Evolutionary conservation across 2,113 vertebrate species (phyloP).

Genomic region (Glareola pratincola): DNA sequence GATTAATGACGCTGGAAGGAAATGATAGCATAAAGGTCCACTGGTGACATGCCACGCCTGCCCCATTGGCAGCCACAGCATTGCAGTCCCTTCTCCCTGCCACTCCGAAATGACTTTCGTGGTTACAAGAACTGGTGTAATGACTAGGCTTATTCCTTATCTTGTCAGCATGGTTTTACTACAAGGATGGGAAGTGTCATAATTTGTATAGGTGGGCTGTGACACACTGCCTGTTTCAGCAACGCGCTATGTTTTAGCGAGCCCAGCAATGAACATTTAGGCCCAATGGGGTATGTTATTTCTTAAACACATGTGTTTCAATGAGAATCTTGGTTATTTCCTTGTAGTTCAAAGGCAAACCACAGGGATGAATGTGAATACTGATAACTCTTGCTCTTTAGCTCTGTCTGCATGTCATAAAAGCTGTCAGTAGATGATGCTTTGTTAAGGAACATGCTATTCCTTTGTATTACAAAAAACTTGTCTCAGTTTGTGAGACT

Average conservation of each 20-base stretch:
- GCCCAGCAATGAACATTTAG: not conserved
- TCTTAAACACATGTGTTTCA: not conserved
- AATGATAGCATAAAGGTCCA: constrained; percentile 9
- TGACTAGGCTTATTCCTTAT: not conserved
- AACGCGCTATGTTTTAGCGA: not conserved
- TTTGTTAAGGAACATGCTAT: not conserved
- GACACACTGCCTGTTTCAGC: not conserved
- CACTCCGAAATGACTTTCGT: not conserved
- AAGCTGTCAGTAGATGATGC: not conserved
- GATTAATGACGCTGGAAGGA: constrained; percentile 38
- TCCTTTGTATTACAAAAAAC: not conserved
- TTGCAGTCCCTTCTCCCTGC: not conserved
- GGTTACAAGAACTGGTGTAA: not conserved
- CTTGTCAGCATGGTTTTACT: not conserved
- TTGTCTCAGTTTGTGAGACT: not conserved
- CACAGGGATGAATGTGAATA: not conserved
- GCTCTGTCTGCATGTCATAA: not conserved
- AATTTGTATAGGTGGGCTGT: not conserved
- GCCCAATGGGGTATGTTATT: not conserved
- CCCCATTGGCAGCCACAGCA: not conserved
- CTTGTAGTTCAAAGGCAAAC: not conserved
- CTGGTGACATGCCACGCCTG: not conserved
- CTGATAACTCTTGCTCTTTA: not conserved
- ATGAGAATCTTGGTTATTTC: not conserved
- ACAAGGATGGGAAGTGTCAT: not conserved